Conservation (phyloP, 2,888 invertebrate genomes). For the Meghimatium bilineatum region DNA sequence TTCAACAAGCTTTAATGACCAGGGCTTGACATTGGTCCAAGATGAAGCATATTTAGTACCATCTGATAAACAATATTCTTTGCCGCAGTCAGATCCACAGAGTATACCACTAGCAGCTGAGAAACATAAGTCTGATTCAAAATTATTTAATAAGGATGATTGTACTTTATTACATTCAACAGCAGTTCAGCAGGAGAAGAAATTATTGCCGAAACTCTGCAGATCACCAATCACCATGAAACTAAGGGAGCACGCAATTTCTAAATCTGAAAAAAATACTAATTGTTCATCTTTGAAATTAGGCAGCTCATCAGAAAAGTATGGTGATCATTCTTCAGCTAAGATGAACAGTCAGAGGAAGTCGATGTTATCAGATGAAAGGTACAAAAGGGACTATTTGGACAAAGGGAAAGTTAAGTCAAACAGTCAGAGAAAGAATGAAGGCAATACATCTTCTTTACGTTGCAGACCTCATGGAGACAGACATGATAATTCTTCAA, state of each 20-base stretch:
- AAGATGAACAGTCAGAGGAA: neutral
- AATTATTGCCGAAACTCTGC: neutral
- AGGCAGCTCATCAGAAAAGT: neutral
- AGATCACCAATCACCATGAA: neutral
- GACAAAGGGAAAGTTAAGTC: neutral
- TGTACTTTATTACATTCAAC: neutral
- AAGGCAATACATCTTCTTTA: slow-evolving; percentile 1
- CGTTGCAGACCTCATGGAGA: neutral
- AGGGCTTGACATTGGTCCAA: neutral
- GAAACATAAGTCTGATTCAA: neutral
- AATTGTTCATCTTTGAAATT: neutral
- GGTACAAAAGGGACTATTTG: neutral
- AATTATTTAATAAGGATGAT: neutral
- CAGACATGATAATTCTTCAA: neutral
- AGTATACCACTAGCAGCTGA: neutral
- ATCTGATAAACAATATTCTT: neutral
- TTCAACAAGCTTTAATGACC: neutral
- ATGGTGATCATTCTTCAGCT: neutral
- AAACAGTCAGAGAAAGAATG: neutral
- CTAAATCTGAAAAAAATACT: neutral
- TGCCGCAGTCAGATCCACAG: neutral
- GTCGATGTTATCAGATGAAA: neutral
- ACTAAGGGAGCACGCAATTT: neutral
- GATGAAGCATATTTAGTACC: neutral
- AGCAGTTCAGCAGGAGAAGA: neutral